Percentiles rank a stretch among this genome's conserved stretches.
phyloP scores from a whole-genome alignment of 2,113 vertebrate species.

The Takifugu flavidus region DNA sequence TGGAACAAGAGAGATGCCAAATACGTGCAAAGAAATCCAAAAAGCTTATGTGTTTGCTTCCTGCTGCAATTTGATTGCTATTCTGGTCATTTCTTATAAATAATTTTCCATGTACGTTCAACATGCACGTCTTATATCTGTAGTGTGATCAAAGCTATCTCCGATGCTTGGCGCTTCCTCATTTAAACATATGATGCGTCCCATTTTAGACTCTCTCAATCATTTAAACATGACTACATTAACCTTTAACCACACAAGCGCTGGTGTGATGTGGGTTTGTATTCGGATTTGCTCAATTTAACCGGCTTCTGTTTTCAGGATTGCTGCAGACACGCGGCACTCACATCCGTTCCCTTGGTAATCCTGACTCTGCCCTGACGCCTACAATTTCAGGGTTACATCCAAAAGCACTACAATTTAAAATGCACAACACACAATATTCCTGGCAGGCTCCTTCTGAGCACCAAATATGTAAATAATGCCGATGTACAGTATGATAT shows the following conservation, averaged over 20 bases:
- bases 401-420: too few relatives aligned
- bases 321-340: too few relatives aligned
- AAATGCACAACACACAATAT: too few relatives aligned
- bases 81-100: background rate
- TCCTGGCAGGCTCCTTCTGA: too few relatives aligned
- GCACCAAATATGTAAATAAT: too few relatives aligned
- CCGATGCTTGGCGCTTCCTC: background rate
- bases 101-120: slow-evolving; percentile 3
- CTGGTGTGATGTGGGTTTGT: too few relatives aligned
- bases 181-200: background rate
- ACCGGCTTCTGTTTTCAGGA: too few relatives aligned
- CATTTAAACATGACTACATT: background rate
- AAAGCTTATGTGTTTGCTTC: background rate
- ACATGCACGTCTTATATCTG: background rate
- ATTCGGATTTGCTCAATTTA: too few relatives aligned
- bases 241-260: background rate
- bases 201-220: background rate
- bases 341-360: too few relatives aligned
- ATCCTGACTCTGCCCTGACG: too few relatives aligned
- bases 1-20: slow-evolving; percentile 11
- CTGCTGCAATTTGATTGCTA: background rate
- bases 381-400: too few relatives aligned
- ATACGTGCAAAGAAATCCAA: slow-evolving; percentile 10
- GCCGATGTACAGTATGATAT: too few relatives aligned
- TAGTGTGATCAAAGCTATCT: background rate